Base-by-base conservation (phyloP, 2,888 invertebrate genomes). In the Brachylomia viminalis region DNA sequence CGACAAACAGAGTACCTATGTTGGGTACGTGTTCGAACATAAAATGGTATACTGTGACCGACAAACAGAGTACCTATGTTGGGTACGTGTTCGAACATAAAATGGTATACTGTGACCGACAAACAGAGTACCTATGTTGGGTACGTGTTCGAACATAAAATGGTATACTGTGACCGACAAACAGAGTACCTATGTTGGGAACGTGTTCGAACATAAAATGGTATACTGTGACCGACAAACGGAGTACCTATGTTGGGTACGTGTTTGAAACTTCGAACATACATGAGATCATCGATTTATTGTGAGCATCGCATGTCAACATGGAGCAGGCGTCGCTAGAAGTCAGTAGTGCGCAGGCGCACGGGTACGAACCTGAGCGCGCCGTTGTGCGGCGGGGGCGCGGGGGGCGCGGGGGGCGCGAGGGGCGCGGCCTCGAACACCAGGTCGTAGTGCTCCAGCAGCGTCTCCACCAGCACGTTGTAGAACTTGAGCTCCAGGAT, bases 401-500 rank as follows among this genome's bases (percentile, higher is more conserved):
- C 71, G 69, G 72, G 54, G 23, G 81, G 45, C 42, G 65, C 68
- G 49, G 49, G 61, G 65, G 68, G 65, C 75, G 67, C 72, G 72
- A 54, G 72, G 38, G 81, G 72, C 74, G 62, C 77, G 76, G 75
- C 62, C 73, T 90, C 92, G 91, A 93, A 92, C 61, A 94, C 83
- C 79, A 99, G 98, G 61, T 80, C 87, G 90, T 87, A 92, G 93
- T 95, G 93, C 89, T 98, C 98, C 80, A 99, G 98, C 84, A 99
- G 97, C 92, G 99, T 98, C 97, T 99, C 99, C 75, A 99, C 99
- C 85, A 99, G 99, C 91, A 99, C 99, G 96, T 99, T 99, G 97
- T 99, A 99, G 97, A 99, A 99, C 97, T 99, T 99, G 88, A 99
- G 98, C 95, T 99, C 99, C 97, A 99, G 98, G 92, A 99, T 99